phyloP scores from a whole-genome alignment of 2,797 vertebrate genomes.

The Bufotes viridis region DNA sequence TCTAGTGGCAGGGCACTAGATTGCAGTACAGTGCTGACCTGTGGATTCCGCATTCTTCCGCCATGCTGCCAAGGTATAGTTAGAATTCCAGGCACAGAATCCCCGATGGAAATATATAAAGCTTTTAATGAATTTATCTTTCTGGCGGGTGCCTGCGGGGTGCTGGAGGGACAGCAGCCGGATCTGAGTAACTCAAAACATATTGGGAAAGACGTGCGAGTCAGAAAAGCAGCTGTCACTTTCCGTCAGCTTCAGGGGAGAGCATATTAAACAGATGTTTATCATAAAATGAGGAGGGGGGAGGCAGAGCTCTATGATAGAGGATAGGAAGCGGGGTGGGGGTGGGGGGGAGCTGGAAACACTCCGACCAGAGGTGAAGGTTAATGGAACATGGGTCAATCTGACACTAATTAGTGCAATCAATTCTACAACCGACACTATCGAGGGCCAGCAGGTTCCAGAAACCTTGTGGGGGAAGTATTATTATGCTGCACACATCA shows the following conservation, averaged over 20 bases:
- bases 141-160: conserved; percentile 61
- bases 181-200: conserved; percentile 62
- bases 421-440: neutral
- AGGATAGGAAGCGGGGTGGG: conserved; percentile 2
- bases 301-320: neutral
- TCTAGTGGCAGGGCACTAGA: neutral
- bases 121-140: conserved; percentile 58
- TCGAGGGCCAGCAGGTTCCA: neutral
- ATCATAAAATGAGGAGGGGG: conserved; percentile 48
- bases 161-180: conserved; percentile 57
- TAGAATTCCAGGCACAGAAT: conserved; percentile 14
- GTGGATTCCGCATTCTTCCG: neutral
- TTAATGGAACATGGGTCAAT: neutral
- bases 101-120: conserved; percentile 36
- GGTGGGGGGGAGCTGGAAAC: neutral
- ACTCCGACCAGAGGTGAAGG: conserved; percentile 12
- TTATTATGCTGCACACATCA: neutral
- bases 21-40: neutral
- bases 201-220: conserved; percentile 57
- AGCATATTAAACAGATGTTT: conserved; percentile 62
- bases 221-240: conserved; percentile 60
- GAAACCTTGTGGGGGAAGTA: neutral
- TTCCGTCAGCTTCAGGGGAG: conserved; percentile 56
- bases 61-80: neutral
- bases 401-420: conserved; percentile 22